phyloP scores from a whole-genome alignment of 1,140 invertebrate genomes.

The Gryon sp. region DNA sequence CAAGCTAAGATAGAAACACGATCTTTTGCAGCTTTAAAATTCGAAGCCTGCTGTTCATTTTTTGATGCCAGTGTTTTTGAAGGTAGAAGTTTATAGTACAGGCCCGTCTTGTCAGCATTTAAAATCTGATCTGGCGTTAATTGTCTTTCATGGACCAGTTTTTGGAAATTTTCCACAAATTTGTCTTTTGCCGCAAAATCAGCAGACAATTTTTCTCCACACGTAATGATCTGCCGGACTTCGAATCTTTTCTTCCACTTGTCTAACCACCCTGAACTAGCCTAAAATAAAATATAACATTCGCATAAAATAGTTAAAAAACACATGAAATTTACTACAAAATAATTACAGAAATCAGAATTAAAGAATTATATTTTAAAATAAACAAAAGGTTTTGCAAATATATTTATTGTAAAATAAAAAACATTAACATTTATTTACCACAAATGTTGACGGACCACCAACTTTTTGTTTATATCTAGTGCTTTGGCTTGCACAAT shows the following conservation, averaged over 20 bases:
- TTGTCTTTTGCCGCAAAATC: not conserved
- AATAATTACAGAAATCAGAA: no score
- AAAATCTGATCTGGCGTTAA: constrained; percentile 1
- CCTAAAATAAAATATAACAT: no score
- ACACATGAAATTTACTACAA: no score
- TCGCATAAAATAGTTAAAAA: no score
- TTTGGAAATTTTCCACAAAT: not conserved
- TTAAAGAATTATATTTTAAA: no score
- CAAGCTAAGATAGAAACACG: not conserved
- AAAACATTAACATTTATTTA: no score
- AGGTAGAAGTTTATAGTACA: not conserved
- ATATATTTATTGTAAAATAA: no score
- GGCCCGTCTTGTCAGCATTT: constrained; percentile 8
- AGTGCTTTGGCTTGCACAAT: no score
- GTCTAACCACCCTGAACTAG: constrained; percentile 3
- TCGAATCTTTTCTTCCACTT: constrained; percentile 11
- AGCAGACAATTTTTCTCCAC: constrained; percentile 4
- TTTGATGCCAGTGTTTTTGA: not conserved
- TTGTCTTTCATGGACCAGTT: not conserved
- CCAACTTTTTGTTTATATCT: no score
- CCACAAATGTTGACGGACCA: no score
- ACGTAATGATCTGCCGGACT: not conserved
- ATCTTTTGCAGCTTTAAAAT: not conserved
- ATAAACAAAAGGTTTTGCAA: no score
- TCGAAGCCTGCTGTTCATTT: not conserved